Evolutionary conservation across 2,797 vertebrate species (phyloP), one percentile per base, ranked within the genome.

Genomic region (Clarias platycephalus): DNA sequence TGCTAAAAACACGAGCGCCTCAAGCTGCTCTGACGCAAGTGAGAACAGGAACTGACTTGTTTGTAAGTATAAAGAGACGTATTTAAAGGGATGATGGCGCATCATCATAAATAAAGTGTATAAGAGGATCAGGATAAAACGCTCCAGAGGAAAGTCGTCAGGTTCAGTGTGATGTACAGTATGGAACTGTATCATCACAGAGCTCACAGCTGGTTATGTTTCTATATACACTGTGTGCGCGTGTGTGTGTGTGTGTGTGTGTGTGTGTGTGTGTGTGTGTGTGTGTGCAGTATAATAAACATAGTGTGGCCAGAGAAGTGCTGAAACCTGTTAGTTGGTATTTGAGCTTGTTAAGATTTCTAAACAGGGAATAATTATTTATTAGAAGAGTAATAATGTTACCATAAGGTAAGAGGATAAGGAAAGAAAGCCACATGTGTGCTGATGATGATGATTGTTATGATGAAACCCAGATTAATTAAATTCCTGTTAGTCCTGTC

Each of bases 351-450:
- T 2, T 62, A 24, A 62, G 24, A 64, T 26, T n/a, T 64, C n/a
- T 68, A 18, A 15, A 2, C 64, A 16, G 20, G 4, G 26, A 55
- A 0, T 58, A 10, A 13, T 6, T 66, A 2, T 6, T 15, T 4
- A n/a, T 28, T 2, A 6, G 7, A 53, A 67, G 20, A 4, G 1
- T 28, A 6, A 55, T 68, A 18, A 18, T 1, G 26, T 3, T 37
- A 24, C 67, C 67, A 82, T 82, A 62, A n/a, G 81, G 81, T 62
- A 44, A 18, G 55, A n/a, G 9, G 31, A 55, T 9, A 10, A 28
- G 49, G 26, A 10, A 55, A 22, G 34, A 80, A 34, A 75, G 66
- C 79, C 80, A 76, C 83, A 78, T 85, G 84, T 57, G 26, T 13
- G 18, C 13, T 18, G 26, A 34, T 18, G 49, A 66, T 12, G 53